These are phyloP conservation scores for Melanostigma gelatinosum DNA, from an alignment of 2,113 vertebrate species.

Conservation along the genomic window DNA sequence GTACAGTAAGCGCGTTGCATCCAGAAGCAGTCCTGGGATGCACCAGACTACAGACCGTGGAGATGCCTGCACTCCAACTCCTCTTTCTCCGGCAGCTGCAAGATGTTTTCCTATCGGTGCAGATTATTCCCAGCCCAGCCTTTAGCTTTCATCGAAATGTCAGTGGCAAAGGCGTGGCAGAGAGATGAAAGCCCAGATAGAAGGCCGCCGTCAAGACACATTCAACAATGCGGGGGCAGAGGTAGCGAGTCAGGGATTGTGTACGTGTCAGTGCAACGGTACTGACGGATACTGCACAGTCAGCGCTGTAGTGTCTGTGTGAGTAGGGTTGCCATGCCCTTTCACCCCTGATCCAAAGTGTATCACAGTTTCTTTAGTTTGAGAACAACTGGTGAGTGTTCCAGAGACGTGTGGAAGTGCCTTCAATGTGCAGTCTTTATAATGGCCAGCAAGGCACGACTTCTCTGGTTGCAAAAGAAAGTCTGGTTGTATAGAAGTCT, in stretches of 20 bases:
- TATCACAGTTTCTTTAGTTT: slow-evolving; percentile 15
- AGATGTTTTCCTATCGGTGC: slow-evolving; percentile 58
- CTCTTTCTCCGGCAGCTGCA: slow-evolving; percentile 52
- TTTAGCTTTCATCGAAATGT: slow-evolving; percentile 76
- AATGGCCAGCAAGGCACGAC: too few relatives aligned
- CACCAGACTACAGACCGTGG: slow-evolving; percentile 29
- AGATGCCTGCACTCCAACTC: slow-evolving; percentile 52
- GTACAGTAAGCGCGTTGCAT: slow-evolving; percentile 3
- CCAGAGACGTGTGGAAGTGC: background rate
- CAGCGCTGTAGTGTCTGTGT: slow-evolving; percentile 17
- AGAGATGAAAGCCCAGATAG: slow-evolving; percentile 72
- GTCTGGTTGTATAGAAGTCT: too few relatives aligned
- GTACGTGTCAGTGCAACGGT: slow-evolving; percentile 41
- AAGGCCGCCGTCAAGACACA: slow-evolving; percentile 35
- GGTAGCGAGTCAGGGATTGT: slow-evolving; percentile 37
- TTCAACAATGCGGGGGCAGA: slow-evolving; percentile 49
- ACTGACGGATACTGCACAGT: slow-evolving; percentile 47
- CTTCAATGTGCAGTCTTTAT: too few relatives aligned
- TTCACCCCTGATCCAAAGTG: slow-evolving; percentile 33
- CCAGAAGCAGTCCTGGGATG: slow-evolving; percentile 36
- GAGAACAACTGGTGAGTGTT: slow-evolving; percentile 2
- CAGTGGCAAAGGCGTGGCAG: slow-evolving; percentile 62
- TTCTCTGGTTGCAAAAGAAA: too few relatives aligned
- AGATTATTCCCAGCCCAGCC: slow-evolving; percentile 65
- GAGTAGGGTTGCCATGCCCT: slow-evolving; percentile 8